Percentiles rank a stretch among this genome's conserved stretches.
phyloP scores from a whole-genome alignment of 2,113 vertebrate species.

The Hoplias malabaricus region DNA sequence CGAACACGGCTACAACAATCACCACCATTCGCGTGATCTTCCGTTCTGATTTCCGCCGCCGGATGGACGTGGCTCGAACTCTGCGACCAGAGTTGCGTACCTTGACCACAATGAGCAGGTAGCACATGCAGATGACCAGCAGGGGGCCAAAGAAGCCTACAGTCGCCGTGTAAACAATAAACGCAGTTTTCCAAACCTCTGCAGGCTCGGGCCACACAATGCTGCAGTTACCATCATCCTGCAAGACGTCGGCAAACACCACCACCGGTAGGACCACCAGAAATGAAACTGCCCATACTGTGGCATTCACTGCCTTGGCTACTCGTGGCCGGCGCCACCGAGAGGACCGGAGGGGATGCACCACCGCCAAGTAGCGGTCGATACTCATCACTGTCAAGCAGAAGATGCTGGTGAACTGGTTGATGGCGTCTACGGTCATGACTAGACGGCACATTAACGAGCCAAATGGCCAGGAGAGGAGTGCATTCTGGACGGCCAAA shows the following conservation, averaged over 20 bases:
- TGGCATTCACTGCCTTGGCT: slow-evolving; percentile 84
- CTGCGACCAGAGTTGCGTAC: slow-evolving; percentile 84
- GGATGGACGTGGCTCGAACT: slow-evolving; percentile 80
- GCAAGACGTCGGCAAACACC: slow-evolving; percentile 84
- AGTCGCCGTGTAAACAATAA: slow-evolving; percentile 87
- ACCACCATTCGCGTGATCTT: slow-evolving; percentile 94
- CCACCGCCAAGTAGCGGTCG: slow-evolving; percentile 92
- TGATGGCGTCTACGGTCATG: slow-evolving; percentile 94
- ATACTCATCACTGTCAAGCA: slow-evolving; percentile 95
- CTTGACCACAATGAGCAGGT: slow-evolving; percentile 90
- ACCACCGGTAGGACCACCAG: slow-evolving; percentile 92
- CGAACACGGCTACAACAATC: slow-evolving; percentile 87
- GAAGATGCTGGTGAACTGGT: slow-evolving; percentile 98
- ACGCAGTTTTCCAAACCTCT: slow-evolving; percentile 85
- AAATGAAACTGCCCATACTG: slow-evolving; percentile 86
- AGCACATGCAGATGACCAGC: slow-evolving; percentile 90
- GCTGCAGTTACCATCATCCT: slow-evolving; percentile 87
- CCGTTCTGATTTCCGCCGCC: slow-evolving; percentile 85
- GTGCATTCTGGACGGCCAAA: slow-evolving; percentile 88
- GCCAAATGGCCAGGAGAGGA: slow-evolving; percentile 94
- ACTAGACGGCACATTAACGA: slow-evolving; percentile 92
- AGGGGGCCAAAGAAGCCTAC: slow-evolving; percentile 91
- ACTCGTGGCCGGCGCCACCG: slow-evolving; percentile 87
- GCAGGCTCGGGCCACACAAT: slow-evolving; percentile 92
- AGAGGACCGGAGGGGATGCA: slow-evolving; percentile 85